Percentiles rank a stretch among this genome's conserved stretches.
phyloP scores from a whole-genome alignment of 2,888 invertebrate species.

The Quadroppia sp. region DNA sequence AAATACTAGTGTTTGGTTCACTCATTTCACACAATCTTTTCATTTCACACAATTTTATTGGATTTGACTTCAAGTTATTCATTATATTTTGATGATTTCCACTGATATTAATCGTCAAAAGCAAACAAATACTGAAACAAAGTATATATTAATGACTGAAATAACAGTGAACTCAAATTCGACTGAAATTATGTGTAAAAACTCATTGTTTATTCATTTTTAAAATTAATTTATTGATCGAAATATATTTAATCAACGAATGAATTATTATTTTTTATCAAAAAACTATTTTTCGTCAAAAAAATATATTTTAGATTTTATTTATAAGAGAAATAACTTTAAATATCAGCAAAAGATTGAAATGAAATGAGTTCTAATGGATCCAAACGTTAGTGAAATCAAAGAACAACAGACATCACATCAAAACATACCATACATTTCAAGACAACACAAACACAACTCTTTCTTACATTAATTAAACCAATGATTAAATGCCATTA shows the following conservation, averaged over 20 bases:
- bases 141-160: neutral
- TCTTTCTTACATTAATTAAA: conserved; percentile 14
- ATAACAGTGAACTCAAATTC: conserved; percentile 1
- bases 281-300: conserved; percentile 1
- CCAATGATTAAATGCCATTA: conserved; percentile 35
- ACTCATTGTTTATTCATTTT: neutral
- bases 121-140: neutral
- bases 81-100: neutral
- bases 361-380: neutral
- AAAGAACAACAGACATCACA: conserved; percentile 8
- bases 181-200: neutral
- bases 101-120: neutral
- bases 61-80: neutral
- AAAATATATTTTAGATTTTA: conserved; percentile 14
- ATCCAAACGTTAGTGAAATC: neutral
- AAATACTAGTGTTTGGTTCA: neutral
- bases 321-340: neutral
- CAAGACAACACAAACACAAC: neutral
- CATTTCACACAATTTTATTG: neutral
- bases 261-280: conserved; percentile 16
- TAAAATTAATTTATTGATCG: neutral
- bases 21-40: neutral
- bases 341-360: neutral
- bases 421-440: conserved; percentile 16
- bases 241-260: neutral